Base-by-base conservation (phyloP, 2,888 invertebrate species). In the Caenorhabditis macrosperma region DNA sequence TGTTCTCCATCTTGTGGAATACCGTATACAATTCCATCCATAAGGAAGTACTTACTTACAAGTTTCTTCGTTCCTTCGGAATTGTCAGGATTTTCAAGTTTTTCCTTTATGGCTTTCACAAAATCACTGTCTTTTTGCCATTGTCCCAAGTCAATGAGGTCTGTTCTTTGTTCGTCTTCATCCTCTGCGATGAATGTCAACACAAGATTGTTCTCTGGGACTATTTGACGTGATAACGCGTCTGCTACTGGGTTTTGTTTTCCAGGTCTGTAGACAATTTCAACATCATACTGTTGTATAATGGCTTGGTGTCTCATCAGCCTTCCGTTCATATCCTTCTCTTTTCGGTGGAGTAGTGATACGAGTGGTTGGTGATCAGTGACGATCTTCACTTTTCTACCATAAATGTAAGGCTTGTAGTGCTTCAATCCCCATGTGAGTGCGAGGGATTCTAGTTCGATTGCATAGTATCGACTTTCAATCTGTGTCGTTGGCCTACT, bases 371-470 rank as follows among this genome's bases (percentile, higher is more conserved):
- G 54, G 17, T 67, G 67, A 44, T 67, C 67, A 4, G 63, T 63
- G n/a, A 79, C 35, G 10, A 54, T 41, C 1, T 48, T 59, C 1
- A 60, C 55, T 5, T 63, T 22, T 3, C 38, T 35, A 15, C 78
- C 78, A 15, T 55, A 38, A n/a, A 80, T 33, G 59, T 80, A 82
- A 10, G 67, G 48, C 10, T 54, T 33, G 67, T 76, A 82, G 17
- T 69, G 22, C 0, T 54, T 46, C 1, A 82, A 30, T 15, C 50
- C 79, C 41, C 54, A 68, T 0, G 52, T 44, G 4, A 82, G 22
- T 26, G 59, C 82, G 6, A 80, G 57, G 2, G 82, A 79, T 41
- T 82, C 82, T 17, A 55, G 41, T 59, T 82, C 79, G 9, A 80
- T 69, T 10, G 71, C 26, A 6, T 63, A 30, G 30, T 76, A 82